These are phyloP conservation scores for Formica selysi DNA, from an alignment of 1,140 invertebrate genomes.

Conservation along the genomic window DNA sequence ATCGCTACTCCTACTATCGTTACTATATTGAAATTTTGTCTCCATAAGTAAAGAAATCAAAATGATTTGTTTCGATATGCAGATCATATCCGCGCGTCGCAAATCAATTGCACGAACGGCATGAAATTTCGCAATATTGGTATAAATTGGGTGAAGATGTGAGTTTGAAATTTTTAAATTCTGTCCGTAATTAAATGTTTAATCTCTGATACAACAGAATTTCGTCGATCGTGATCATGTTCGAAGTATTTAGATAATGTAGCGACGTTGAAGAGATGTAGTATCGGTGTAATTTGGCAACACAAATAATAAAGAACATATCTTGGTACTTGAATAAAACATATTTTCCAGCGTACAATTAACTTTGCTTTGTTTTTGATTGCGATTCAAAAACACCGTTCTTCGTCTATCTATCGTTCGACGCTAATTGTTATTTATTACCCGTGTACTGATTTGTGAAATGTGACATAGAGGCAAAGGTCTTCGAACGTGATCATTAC, in stretches of 20 bases:
- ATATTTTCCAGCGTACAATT: background rate
- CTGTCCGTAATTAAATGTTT: conserved; percentile 7
- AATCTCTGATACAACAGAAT: background rate
- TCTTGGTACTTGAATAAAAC: conserved; percentile 18
- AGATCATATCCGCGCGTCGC: background rate
- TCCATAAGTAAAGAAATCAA: conserved; percentile 6
- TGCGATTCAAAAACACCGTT: background rate
- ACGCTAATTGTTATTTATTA: conserved; percentile 2
- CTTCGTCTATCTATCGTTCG: background rate
- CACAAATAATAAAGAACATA: background rate
- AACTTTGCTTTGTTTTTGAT: background rate
- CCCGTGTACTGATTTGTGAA: background rate
- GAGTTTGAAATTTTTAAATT: conserved; percentile 13
- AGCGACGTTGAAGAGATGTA: background rate
- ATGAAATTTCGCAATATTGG: background rate
- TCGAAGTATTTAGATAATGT: conserved; percentile 3
- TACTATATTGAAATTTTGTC: background rate
- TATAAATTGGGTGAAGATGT: conserved; percentile 1
- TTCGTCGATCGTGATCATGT: conserved; percentile 1
- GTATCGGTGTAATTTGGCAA: background rate
- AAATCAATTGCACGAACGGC: background rate
- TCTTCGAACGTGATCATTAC: conserved; percentile 32
- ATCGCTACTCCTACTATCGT: background rate
- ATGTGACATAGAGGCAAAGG: background rate
- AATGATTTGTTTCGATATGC: background rate